phyloP scores from a whole-genome alignment of 1,140 invertebrate species.

The Sycophila sp. region DNA sequence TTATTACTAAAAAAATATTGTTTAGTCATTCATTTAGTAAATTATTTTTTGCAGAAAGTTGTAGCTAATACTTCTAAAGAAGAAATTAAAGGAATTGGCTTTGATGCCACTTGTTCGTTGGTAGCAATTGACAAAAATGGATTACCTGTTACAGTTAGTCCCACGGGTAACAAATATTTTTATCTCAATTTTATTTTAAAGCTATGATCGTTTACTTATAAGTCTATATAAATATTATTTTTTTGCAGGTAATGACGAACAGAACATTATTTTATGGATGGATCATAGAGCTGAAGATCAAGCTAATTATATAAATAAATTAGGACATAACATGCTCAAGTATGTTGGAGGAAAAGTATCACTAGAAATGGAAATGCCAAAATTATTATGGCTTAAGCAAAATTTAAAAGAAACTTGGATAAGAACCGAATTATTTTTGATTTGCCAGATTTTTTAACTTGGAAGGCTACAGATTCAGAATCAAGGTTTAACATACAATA shows the following conservation, averaged over 20 bases:
- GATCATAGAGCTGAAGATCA: constrained; percentile 90
- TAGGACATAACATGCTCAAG: constrained; percentile 79
- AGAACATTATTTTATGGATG: constrained; percentile 97
- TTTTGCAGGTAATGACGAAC: constrained; percentile 71
- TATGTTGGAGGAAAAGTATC: constrained; percentile 93
- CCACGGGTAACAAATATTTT: constrained; percentile 67
- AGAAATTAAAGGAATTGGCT: constrained; percentile 85
- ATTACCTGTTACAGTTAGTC: constrained; percentile 80
- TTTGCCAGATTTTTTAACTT: constrained; percentile 93
- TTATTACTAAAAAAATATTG: background rate
- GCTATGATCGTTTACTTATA: background rate
- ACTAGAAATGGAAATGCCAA: constrained; percentile 95
- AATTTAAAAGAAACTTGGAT: constrained; percentile 78
- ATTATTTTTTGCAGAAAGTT: constrained; percentile 69
- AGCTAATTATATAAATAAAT: constrained; percentile 84
- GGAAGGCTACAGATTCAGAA: constrained; percentile 84
- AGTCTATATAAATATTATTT: too few relatives aligned
- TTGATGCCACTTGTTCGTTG: constrained; percentile 96
- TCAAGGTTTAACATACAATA: constrained; percentile 69
- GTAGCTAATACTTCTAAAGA: constrained; percentile 67
- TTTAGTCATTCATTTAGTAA: constrained; percentile 8
- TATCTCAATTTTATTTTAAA: background rate
- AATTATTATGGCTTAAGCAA: constrained; percentile 93
- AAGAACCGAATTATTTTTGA: constrained; percentile 85
- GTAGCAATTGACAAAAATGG: constrained; percentile 81